phyloP scores from a whole-genome alignment of 2,888 invertebrate genomes.

The Pseudolycoriella hygida region DNA sequence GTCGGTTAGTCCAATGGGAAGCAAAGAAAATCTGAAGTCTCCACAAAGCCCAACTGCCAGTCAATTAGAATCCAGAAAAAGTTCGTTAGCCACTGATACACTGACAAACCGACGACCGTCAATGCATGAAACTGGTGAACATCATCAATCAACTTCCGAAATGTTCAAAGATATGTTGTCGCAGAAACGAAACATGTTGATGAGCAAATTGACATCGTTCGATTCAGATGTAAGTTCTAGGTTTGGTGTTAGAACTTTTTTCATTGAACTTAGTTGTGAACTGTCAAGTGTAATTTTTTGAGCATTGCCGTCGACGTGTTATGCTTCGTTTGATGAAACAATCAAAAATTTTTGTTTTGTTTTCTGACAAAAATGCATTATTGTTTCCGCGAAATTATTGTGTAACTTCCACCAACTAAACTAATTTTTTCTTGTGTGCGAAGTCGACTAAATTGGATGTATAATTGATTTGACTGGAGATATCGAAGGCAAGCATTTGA shows the following conservation, averaged over 20 bases:
- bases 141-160: slow-evolving; percentile 66
- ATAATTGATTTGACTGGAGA: no score
- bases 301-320: neutral
- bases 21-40: slow-evolving; percentile 47
- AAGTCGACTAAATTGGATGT: no score
- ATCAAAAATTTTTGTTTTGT: no score
- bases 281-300: neutral
- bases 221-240: slow-evolving; percentile 68
- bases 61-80: slow-evolving; percentile 39
- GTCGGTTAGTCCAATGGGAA: slow-evolving; percentile 48
- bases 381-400: no score
- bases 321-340: neutral
- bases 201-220: slow-evolving; percentile 74
- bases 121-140: slow-evolving; percentile 45
- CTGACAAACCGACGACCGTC: slow-evolving; percentile 36
- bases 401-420: no score
- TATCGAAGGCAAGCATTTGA: no score
- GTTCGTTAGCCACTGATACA: slow-evolving; percentile 22
- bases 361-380: no score
- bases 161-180: slow-evolving; percentile 89
- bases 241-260: neutral
- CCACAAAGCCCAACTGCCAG: slow-evolving; percentile 39
- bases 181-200: slow-evolving; percentile 73
- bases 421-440: no score
- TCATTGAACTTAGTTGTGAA: neutral